Evolutionary conservation across 2,797 vertebrate genomes (phyloP), one percentile per base, ranked within the genome.

Genomic region (Chaunax sp.): DNA sequence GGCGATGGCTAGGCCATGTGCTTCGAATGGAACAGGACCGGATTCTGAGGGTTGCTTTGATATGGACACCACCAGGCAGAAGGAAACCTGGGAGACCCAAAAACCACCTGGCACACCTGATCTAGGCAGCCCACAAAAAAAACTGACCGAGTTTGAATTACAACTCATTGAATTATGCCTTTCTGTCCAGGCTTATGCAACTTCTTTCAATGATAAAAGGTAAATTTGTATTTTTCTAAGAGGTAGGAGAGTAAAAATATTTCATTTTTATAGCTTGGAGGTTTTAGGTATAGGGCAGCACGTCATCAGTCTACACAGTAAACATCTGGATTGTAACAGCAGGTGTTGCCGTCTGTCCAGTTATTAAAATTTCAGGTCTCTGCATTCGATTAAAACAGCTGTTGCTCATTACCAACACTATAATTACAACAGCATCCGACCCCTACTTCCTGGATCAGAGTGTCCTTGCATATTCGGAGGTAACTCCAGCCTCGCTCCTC

Each of bases 391-490:
- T 37, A 50, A 56, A 65, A 49, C 35, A 50, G 8, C 12, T 46
- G 19, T 11, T n/a, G 28, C 33, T 64, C 18, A 30, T 44, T 30
- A 25, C 22, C 41, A 26, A 65, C 22, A 50, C 13, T 14, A 26
- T 41, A 43, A 57, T 67, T 72, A 75, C 45, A 52, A 51, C 15
- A 73, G 58, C 28, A 72, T 41, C 46, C 9, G 1, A 47, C 37
- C 74, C 13, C 10, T n/a, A 26, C 7, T 26, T 9, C 28, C 6
- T 53, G 16, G 15, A 52, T 51, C 38, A 64, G 72, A 77, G 28
- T 59, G 69, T 82, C 55, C 22, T 59, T 80, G 66, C 51, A 65
- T 77, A 66, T 59, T 64, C 51, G 6, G 38, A 66, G 33, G 49
- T 53, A 69, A 47, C 23, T 63, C 28, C 37, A n/a, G 22, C 51